These are phyloP conservation scores for Pediacus dermestoides DNA, from an alignment of 2,888 invertebrate genomes.

Conservation along the genomic window DNA sequence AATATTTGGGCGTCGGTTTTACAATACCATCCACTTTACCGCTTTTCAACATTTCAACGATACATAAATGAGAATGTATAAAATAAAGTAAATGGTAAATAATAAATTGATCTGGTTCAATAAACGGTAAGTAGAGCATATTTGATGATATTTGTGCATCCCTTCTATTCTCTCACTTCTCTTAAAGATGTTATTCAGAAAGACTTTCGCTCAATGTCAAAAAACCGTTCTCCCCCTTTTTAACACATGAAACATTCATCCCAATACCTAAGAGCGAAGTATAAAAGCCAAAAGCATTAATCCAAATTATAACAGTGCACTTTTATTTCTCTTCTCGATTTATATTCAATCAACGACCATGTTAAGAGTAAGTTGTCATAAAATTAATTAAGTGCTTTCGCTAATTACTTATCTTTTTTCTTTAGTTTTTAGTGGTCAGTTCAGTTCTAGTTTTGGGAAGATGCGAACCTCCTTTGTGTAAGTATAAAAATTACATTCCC, in stretches of 20 bases:
- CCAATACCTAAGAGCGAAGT: too few species aligned
- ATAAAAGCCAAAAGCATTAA: neutral
- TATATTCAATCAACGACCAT: neutral
- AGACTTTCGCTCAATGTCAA: constrained; percentile 24
- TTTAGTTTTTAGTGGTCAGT: too few species aligned
- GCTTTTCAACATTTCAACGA: too few species aligned
- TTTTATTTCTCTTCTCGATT: neutral
- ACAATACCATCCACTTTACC: too few species aligned
- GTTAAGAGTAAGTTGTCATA: constrained; percentile 5
- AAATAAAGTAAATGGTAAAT: too few species aligned
- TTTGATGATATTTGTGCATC: constrained; percentile 14
- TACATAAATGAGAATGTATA: too few species aligned
- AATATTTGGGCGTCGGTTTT: too few species aligned
- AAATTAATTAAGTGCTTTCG: too few species aligned
- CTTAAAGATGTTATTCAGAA: constrained; percentile 7
- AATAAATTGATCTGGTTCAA: constrained; percentile 19
- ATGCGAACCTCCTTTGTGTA: neutral
- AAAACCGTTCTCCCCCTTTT: constrained; percentile 2
- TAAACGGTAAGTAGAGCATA: constrained; percentile 22
- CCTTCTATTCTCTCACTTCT: constrained; percentile 3
- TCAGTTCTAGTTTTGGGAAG: too few species aligned
- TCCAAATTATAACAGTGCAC: neutral
- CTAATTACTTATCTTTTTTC: too few species aligned
- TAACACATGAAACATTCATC: too few species aligned
- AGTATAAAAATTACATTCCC: neutral